Conservation (phyloP, 2,888 invertebrate species). For the Tenthredo scrophulariae region DNA sequence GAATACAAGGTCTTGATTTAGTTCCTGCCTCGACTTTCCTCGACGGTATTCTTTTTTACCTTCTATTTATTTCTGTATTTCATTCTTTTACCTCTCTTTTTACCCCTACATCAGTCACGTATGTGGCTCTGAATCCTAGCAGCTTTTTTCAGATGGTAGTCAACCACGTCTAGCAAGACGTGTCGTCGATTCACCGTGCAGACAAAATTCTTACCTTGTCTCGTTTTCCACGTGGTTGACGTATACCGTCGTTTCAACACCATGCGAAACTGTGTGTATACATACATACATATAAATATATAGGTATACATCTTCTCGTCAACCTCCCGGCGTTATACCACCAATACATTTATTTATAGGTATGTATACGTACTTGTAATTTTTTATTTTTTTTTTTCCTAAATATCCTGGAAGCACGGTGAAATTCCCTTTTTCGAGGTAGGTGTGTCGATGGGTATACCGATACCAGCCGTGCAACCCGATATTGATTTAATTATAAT, state of each 20-base stretch:
- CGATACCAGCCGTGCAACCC: not conserved
- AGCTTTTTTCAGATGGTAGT: conserved; percentile 37
- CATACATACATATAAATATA: too few relatives aligned
- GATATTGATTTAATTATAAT: conserved; percentile 26
- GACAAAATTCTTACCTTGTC: not conserved
- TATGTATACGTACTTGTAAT: not conserved
- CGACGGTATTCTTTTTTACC: not conserved
- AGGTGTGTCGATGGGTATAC: not conserved
- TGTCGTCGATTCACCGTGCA: conserved; percentile 22
- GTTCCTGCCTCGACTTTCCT: not conserved
- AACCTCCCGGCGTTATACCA: not conserved
- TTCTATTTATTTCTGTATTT: not conserved
- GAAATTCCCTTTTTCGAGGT: not conserved
- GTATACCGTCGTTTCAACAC: conserved; percentile 17
- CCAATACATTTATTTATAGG: not conserved
- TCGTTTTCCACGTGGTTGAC: not conserved
- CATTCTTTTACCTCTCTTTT: not conserved
- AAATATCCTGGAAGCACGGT: not conserved
- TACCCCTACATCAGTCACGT: conserved; percentile 31
- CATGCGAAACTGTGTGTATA: not conserved
- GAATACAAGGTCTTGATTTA: conserved; percentile 18
- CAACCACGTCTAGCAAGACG: conserved; percentile 21
- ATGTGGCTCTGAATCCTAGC: conserved; percentile 7
- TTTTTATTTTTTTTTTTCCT: not conserved
- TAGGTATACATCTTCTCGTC: not conserved